Evolutionary conservation across 2,113 vertebrate species (phyloP), one percentile per base, ranked within the genome.

Genomic region (Podocnemis expansa): DNA sequence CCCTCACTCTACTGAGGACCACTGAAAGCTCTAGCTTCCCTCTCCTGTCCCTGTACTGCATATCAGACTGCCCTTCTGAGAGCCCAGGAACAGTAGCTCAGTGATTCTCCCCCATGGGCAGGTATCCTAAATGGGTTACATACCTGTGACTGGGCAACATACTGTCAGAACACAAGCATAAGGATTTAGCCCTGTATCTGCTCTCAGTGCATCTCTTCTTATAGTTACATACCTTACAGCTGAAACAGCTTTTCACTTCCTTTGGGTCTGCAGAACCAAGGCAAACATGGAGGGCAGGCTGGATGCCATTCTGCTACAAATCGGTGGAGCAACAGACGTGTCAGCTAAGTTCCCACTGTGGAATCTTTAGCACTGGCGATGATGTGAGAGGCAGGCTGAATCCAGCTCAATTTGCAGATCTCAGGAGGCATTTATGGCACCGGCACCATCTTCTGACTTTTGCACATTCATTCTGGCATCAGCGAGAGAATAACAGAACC

Each of bases 361-460:
- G 41, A 34, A 5, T 21, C 10, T 79, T 41, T 88, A 6, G 85
- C 84, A n/a, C 0, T 3, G 14, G 47, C 47, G 47, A n/a, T 82
- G 47, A 93, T 6, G 45, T 60, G 86, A 86, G 89, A 93, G 60
- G 70, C 45, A 91, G 87, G 80, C 80, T 73, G 47, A 67, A n/a
- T 60, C 38, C 82, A 80, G n/a, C 12, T 38, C 12, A 6, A 13
- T 21, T 75, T 21, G 25, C 38, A 75, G 70, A 12, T 43, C 47
- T n/a, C 41, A 87, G 38, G 4, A 83, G 83, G 87, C 75, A 24
- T 70, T 85, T 84, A 67, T 84, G 80, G 70, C 89, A 88, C 67
- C 11, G 84, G 58, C 2, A 58, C 43, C 78, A 81, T 21, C 55
- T 25, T 87, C 89, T 94, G 5, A 29, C 85, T 85, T 90, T 24